A percentile compares a stretch with the other conserved stretches of the same genome.
Evolutionary conservation across 1,140 invertebrate species (phyloP).

Genomic region (Drosophila nebulosa): DNA sequence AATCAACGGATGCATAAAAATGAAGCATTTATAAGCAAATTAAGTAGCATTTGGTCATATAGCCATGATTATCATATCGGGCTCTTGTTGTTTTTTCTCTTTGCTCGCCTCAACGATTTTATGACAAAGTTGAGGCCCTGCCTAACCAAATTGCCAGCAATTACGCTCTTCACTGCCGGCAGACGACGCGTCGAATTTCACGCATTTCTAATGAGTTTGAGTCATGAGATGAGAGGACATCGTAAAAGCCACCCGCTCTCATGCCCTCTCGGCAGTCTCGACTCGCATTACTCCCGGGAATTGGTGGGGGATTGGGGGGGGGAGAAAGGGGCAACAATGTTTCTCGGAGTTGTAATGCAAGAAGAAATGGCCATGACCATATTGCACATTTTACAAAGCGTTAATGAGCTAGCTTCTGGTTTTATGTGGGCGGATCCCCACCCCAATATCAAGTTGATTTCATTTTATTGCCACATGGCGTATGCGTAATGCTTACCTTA

Average conservation of each 20-base stretch:
- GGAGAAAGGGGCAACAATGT: no score
- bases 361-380: conserved; percentile 38
- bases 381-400: conserved; percentile 54
- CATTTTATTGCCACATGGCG: conserved; percentile 25
- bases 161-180: conserved; percentile 12
- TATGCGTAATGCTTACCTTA: conserved; percentile 52
- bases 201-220: conserved; percentile 60
- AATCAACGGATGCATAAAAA: conserved; percentile 46
- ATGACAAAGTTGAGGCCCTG: conserved; percentile 6
- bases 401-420: conserved; percentile 49
- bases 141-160: conserved; percentile 22
- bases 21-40: conserved; percentile 35
- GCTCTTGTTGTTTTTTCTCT: not conserved
- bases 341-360: conserved; percentile 51
- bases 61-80: not conserved
- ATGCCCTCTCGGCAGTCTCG: not conserved
- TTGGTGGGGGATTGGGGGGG: no score
- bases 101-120: conserved; percentile 1
- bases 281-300: conserved; percentile 6
- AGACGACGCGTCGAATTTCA: conserved; percentile 43
- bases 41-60: conserved; percentile 24
- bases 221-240: not conserved
- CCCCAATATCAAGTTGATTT: conserved; percentile 57
- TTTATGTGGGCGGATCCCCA: no score
- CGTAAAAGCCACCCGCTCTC: not conserved